A percentile compares a stretch with the other conserved stretches of the same genome.
phyloP scores from a whole-genome alignment of 2,888 invertebrate genomes.

The Diabrotica balteata region DNA sequence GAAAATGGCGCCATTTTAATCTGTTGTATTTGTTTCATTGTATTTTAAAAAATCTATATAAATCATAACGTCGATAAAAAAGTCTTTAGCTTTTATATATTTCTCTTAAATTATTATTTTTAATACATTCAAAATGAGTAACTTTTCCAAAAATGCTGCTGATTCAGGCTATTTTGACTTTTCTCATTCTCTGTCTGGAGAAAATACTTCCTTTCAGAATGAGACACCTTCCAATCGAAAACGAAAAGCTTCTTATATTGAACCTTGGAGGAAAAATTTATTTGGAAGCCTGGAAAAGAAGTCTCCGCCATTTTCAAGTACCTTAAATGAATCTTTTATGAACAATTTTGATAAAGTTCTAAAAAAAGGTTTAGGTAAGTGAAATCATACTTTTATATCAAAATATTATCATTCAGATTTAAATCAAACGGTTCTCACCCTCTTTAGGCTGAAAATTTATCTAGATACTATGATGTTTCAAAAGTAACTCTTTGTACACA shows the following conservation, averaged over 20 bases:
- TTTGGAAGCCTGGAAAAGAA: conserved; percentile 42
- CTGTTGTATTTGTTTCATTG: no score
- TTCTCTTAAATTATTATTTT: no score
- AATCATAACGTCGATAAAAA: no score
- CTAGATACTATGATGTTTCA: no score
- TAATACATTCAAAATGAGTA: conserved; percentile 25
- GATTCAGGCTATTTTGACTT: conserved; percentile 36
- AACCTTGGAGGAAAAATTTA: conserved; percentile 35
- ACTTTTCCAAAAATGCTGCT: conserved; percentile 24
- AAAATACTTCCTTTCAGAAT: conserved; percentile 39
- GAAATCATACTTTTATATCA: no score
- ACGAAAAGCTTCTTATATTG: conserved; percentile 44
- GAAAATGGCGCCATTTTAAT: no score
- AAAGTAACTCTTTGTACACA: no score
- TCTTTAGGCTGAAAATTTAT: no score
- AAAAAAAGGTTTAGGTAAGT: conserved; percentile 18
- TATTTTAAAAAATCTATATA: no score
- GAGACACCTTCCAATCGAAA: conserved; percentile 43
- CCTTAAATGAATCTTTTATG: conserved; percentile 53
- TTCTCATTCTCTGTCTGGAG: conserved; percentile 35
- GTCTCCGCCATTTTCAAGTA: conserved; percentile 50
- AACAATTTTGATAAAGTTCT: conserved; percentile 49
- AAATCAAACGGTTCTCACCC: no score
- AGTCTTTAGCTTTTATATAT: no score
- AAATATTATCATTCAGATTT: no score